Evolutionary conservation across 2,797 vertebrate genomes (phyloP).

Genomic region (Chelon labrosus): DNA sequence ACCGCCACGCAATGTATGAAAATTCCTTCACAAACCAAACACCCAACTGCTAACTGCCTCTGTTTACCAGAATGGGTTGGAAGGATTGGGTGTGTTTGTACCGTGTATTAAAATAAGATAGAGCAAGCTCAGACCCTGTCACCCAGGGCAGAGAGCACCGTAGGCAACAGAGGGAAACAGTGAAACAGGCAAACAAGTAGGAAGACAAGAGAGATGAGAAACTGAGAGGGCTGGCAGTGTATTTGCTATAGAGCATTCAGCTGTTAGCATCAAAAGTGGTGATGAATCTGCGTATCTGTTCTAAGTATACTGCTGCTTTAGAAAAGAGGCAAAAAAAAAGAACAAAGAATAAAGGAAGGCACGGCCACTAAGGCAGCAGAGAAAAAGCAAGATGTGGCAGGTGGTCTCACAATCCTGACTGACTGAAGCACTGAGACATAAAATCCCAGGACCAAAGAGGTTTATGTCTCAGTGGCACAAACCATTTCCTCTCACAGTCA

Average conservation of each 20-base stretch:
- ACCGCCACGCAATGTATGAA: background rate
- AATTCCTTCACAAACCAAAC: conserved; percentile 11
- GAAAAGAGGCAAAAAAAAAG: conserved; percentile 1
- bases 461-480: conserved; percentile 23
- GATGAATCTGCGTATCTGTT: conserved; percentile 41
- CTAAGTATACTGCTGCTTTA: conserved; percentile 18
- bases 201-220: conserved; percentile 5
- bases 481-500: background rate
- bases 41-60: background rate
- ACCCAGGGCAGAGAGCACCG: background rate
- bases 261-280: conserved; percentile 43
- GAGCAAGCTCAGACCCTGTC: background rate
- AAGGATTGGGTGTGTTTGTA: background rate
- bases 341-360: conserved; percentile 31
- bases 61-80: conserved; percentile 9
- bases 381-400: conserved; percentile 50
- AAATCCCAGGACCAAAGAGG: conserved; percentile 16
- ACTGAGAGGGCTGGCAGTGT: conserved; percentile 1
- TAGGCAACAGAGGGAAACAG: conserved; percentile 5
- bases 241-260: conserved; percentile 14
- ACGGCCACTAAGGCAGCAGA: conserved; percentile 20
- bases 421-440: conserved; percentile 9
- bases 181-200: conserved; percentile 3
- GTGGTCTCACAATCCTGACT: conserved; percentile 24
- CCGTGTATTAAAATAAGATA: conserved; percentile 1